Evolutionary conservation across 2,113 vertebrate species (phyloP), one percentile per base, ranked within the genome.

Genomic region (Holacanthus passer): DNA sequence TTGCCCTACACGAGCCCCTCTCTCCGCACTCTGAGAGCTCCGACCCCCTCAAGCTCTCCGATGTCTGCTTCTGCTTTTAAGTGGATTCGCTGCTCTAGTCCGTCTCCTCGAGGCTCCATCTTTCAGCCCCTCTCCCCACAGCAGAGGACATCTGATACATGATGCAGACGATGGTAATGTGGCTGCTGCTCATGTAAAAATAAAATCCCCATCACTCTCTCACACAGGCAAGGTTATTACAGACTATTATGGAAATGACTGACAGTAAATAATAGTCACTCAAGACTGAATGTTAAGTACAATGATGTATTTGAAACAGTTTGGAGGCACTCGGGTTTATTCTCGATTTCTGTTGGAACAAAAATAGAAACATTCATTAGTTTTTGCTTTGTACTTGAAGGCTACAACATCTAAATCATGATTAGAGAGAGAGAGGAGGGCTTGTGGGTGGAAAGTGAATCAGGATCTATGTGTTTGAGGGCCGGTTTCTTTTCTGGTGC

Each of bases 151-250:
- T 87, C 63, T 82, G 84, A 91, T 83, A 85, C 84, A 83, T 83
- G 88, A 91, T 83, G 88, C 65, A 87, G 82, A 84, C 3, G 66
- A 83, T 76, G 85, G 70, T 84, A 90, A 91, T 87, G 82, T 73
- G 79, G 43, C 80, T 59, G 27, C 24, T 27, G 79, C 88, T 92
- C 86, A 89, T 93, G 93, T 89, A 90, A 92, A 91, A 92, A 88
- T 93, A 89, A 92, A 92, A 84, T 81, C 68, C 77, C 71, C 69
- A 90, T 91, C 86, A 20, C 60, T 90, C 74, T 81, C 74, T 71
- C 43, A 47, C 65, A 77, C 56, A 63, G 67, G 65, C 83, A 83
- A 82, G 80, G 87, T 84, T 92, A 87, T 90, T 87, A 88, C 74
- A 39, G 67, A 81, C 70, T 77, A 65, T 73, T 79, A 81, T 88